Percentiles rank a stretch among this genome's conserved stretches.
Evolutionary conservation across 2,797 vertebrate genomes (phyloP).

Genomic region (Sebastes itinus): DNA sequence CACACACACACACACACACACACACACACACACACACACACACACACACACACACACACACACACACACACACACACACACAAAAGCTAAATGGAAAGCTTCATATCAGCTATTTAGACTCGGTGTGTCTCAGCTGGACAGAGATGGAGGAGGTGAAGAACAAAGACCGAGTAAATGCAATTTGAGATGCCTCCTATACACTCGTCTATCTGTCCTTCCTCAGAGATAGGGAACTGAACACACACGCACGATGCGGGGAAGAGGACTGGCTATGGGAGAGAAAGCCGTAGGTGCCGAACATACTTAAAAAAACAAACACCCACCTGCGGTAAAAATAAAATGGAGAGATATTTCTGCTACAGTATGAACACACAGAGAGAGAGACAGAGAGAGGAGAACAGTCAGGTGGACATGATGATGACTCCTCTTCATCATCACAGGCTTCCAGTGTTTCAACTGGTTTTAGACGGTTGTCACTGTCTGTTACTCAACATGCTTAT

Average conservation of each 20-base stretch:
- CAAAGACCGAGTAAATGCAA: conserved; percentile 6
- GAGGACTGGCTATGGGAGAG: conserved; percentile 1
- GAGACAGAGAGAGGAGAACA: conserved; percentile 1
- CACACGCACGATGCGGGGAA: background rate
- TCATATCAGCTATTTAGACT: background rate
- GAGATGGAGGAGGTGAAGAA: background rate
- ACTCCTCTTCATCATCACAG: background rate
- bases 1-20: background rate
- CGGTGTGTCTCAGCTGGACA: conserved; percentile 16
- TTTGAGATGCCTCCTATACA: conserved; percentile 42
- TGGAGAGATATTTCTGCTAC: conserved; percentile 26
- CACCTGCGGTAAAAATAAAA: conserved; percentile 59
- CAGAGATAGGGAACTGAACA: conserved; percentile 14
- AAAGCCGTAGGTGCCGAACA: conserved; percentile 29
- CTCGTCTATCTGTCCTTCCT: conserved; percentile 16
- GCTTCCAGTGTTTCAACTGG: background rate
- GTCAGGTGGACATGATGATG: conserved; percentile 16
- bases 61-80: background rate
- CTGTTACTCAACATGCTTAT: background rate
- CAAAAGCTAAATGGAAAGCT: background rate
- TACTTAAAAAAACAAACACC: conserved; percentile 43
- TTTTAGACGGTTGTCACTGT: background rate
- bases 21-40: background rate
- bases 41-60: background rate
- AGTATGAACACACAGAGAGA: background rate